Percentiles rank a stretch among this genome's conserved stretches.
phyloP scores from a whole-genome alignment of 2,113 vertebrate species.

The Centropus bengalensis region DNA sequence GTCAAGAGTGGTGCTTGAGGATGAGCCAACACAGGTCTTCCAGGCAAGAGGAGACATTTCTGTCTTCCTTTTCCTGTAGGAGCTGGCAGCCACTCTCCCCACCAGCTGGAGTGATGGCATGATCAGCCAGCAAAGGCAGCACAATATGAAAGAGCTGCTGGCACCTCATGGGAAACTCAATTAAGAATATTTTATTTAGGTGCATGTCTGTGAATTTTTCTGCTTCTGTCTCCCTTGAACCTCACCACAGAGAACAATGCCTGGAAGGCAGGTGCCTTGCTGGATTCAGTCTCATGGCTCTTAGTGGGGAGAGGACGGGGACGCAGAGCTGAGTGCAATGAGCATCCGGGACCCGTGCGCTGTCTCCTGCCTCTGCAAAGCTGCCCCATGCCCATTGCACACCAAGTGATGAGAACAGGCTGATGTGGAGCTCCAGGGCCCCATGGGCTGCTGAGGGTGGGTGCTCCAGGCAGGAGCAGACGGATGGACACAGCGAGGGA shows the following conservation, averaged over 20 bases:
- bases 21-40: not conserved
- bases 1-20: not conserved
- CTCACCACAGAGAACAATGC: not conserved
- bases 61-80: not conserved
- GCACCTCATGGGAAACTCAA: conserved; percentile 4
- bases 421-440: not conserved
- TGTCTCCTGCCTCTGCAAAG: not conserved
- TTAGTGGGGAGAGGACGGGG: not conserved
- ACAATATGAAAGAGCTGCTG: not conserved
- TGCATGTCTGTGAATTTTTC: not conserved
- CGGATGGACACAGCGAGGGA: fast-evolving
- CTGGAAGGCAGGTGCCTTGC: fast-evolving
- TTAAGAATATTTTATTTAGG: conserved; percentile 5
- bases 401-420: not conserved
- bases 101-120: not conserved
- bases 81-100: conserved; percentile 13
- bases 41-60: not conserved
- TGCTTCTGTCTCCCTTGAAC: not conserved
- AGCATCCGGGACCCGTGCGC: fast-evolving
- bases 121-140: not conserved
- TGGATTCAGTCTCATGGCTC: fast-evolving
- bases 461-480: not conserved
- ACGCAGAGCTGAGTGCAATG: fast-evolving
- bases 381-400: not conserved
- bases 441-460: fast-evolving